Percentiles rank a stretch among this genome's conserved stretches.
Conservation (phyloP, 2,797 vertebrate genomes). For the Loriculus beryllinus region DNA sequence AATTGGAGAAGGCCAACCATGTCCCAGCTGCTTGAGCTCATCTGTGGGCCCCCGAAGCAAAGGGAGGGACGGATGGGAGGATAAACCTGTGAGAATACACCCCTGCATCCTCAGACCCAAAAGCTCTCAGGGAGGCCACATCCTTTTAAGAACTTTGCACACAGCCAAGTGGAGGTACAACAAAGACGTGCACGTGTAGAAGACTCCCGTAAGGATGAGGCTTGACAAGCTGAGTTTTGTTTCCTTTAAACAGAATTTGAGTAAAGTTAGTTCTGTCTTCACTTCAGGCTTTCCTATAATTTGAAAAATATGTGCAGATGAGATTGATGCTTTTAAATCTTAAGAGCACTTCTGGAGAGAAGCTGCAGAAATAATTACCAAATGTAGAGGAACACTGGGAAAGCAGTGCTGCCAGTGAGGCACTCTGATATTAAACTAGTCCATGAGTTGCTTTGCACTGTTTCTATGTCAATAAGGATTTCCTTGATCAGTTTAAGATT, state of each 20-base stretch:
- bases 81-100: neutral
- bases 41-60: neutral
- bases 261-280: neutral
- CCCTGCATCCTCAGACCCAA: neutral
- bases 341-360: neutral
- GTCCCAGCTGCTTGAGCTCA: neutral
- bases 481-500: neutral
- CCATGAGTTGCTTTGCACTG: rapidly evolving
- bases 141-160: neutral
- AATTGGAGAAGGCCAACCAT: neutral
- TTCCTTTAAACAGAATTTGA: neutral
- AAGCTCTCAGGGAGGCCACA: neutral
- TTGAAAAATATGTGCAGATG: neutral
- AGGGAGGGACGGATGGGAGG: neutral
- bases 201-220: neutral
- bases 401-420: neutral
- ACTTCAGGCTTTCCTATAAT: neutral
- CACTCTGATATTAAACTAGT: neutral
- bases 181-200: neutral
- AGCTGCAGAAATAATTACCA: neutral
- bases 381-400: neutral
- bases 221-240: neutral
- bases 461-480: neutral
- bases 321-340: neutral
- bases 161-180: neutral